Base-by-base conservation (phyloP, 2,888 invertebrate species). In the Petrolisthes manimaculis region DNA sequence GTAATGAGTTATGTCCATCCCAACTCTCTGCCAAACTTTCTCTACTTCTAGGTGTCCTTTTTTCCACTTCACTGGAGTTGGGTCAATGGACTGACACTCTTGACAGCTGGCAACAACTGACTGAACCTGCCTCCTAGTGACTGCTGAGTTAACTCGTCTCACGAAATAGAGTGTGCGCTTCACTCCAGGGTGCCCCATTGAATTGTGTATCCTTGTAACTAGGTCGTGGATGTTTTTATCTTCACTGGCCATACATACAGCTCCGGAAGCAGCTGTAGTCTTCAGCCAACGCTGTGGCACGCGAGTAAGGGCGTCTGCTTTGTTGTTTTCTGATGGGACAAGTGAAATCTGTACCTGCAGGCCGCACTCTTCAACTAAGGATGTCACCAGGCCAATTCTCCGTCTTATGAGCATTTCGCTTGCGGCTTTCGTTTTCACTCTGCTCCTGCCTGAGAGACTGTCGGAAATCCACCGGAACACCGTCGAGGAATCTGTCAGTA, bases 381-480 rank as follows among this genome's bases (percentile, higher is more conserved):
- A 84, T 18, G 77, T 21, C n/a, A 83, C 83, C 51, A 83, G 67
- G 8, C 69, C 69, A 14, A 83, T 55, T 83, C 69, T 12, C 21
- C 83, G 67, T 21, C 51, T 37, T 24, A 83, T 83, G 54, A 83
- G 83, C 77, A 84, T 84, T 37, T 77, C 84, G 14, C 84, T 84
- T 54, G 75, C 37, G 4, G 84, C 61, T 56, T 77, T 84, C 4
- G 84, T 75, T 56, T 8, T 84, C 14, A 74, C 24, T 24, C 61
- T 77, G 54, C 77, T 67, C n/a, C 14, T 67, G 18, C 77, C 84
- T 56, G 75, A 37, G n/a, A 86, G 74, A 18, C 54, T 53, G 37
- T 86, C 82, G 5, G 82, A 75, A 5, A 86, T 82, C 86, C 86
- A 80, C 61, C 53, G 86, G 56, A 21, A 24, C 5, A 69, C 69